Conservation (phyloP, 2,888 invertebrate genomes). For the Glomeris marginata region DNA sequence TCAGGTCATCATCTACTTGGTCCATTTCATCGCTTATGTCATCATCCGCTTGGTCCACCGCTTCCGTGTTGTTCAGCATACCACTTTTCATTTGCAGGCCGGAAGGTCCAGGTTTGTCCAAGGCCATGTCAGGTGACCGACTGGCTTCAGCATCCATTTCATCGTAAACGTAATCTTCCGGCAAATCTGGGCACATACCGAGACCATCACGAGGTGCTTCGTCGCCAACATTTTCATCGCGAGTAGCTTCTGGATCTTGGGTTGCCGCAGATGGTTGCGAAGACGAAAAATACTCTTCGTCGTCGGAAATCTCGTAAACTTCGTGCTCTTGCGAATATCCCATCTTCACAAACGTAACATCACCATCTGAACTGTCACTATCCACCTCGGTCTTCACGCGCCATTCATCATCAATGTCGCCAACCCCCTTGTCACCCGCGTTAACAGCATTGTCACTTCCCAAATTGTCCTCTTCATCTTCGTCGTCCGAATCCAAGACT, state of each 20-base stretch:
- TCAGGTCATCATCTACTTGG: neutral
- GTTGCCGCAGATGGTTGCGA: neutral
- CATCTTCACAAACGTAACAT: neutral
- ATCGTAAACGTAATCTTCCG: neutral
- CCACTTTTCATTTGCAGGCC: neutral
- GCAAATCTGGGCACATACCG: neutral
- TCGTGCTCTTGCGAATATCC: slow-evolving; percentile 8
- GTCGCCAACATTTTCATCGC: neutral
- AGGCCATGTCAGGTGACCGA: too few relatives aligned
- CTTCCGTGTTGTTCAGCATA: neutral
- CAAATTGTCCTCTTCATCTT: too few relatives aligned
- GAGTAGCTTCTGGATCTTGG: neutral
- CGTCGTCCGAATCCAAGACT: too few relatives aligned
- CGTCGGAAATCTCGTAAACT: slow-evolving; percentile 3
- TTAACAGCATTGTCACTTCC: too few relatives aligned
- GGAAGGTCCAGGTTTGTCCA: neutral
- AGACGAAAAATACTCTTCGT: neutral
- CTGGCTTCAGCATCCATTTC: too few relatives aligned
- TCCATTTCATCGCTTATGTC: neutral
- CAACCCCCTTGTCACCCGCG: neutral
- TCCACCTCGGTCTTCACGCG: neutral
- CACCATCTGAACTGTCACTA: neutral
- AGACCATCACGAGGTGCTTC: neutral
- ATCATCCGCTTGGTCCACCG: neutral
- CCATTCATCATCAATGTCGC: neutral